Percentiles rank a stretch among this genome's conserved stretches.
Evolutionary conservation across 1,140 invertebrate genomes (phyloP).

Genomic region (Proctacanthus coquilletti): DNA sequence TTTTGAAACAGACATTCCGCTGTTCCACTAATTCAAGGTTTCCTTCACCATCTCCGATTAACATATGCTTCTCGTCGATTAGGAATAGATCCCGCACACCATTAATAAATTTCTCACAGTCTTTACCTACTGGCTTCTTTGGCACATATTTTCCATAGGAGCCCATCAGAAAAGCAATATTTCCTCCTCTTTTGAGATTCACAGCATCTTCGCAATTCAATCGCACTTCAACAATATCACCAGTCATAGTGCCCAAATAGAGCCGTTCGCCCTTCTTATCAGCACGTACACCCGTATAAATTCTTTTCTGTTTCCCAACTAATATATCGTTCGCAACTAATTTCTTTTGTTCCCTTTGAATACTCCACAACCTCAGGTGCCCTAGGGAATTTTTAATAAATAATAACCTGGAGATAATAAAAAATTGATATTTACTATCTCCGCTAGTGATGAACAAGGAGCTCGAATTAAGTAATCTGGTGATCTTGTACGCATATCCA

Average conservation of each 20-base stretch:
- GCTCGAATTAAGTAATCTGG: conserved; percentile 36
- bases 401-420: no score
- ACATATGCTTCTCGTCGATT: conserved; percentile 41
- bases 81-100: conserved; percentile 52
- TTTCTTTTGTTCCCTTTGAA: conserved; percentile 51
- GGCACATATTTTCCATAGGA: conserved; percentile 39
- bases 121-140: conserved; percentile 21
- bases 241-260: conserved; percentile 69
- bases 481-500: conserved; percentile 44
- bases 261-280: conserved; percentile 50
- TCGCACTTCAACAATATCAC: conserved; percentile 44
- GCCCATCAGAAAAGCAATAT: conserved; percentile 45
- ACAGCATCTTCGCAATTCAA: conserved; percentile 48
- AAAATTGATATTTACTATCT: conserved; percentile 45
- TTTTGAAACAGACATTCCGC: conserved; percentile 34
- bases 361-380: conserved; percentile 54
- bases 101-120: conserved; percentile 27
- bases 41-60: conserved; percentile 74
- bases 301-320: conserved; percentile 49
- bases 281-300: conserved; percentile 45
- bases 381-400: conserved; percentile 16
- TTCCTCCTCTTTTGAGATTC: conserved; percentile 30
- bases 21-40: conserved; percentile 54
- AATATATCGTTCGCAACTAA: conserved; percentile 53
- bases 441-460: conserved; percentile 54